Evolutionary conservation across 2,888 invertebrate species (phyloP).

Genomic region (Orgyia antiqua): DNA sequence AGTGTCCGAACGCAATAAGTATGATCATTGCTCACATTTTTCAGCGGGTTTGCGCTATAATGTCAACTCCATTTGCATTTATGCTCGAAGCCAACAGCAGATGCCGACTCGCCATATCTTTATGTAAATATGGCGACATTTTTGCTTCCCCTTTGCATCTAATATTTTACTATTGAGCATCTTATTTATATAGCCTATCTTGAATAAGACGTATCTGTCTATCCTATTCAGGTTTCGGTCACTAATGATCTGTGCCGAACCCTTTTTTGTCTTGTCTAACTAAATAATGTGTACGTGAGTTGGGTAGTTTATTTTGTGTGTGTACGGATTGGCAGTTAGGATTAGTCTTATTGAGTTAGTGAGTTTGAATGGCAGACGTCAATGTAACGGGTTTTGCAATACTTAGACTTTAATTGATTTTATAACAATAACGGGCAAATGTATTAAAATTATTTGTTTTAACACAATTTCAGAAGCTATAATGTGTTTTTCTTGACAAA

Average conservation of each 20-base stretch:
- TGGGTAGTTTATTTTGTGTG: slow-evolving; percentile 39
- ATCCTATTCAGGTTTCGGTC: slow-evolving; percentile 46
- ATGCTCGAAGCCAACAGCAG: too few relatives aligned
- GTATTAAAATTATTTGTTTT: too few relatives aligned
- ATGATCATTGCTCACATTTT: too few relatives aligned
- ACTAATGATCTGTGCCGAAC: slow-evolving; percentile 58
- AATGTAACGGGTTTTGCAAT: background rate
- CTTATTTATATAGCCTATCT: slow-evolving; percentile 56
- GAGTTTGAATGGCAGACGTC: background rate
- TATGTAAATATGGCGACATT: slow-evolving; percentile 66
- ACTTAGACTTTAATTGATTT: too few relatives aligned
- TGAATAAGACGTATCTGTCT: slow-evolving; percentile 67
- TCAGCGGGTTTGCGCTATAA: too few relatives aligned
- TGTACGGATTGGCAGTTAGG: slow-evolving; percentile 15
- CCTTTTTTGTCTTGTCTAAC: slow-evolving; percentile 65
- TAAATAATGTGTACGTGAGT: slow-evolving; percentile 59
- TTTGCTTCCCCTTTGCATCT: slow-evolving; percentile 72
- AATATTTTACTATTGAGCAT: slow-evolving; percentile 63
- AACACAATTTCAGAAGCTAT: too few relatives aligned
- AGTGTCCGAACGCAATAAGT: too few relatives aligned
- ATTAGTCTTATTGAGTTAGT: slow-evolving; percentile 4
- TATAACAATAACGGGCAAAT: too few relatives aligned
- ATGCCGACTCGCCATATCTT: slow-evolving; percentile 43
- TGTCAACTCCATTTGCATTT: too few relatives aligned
- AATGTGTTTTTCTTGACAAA: too few relatives aligned